Conservation (phyloP, 2,797 vertebrate species). For the Chloroceryle inda region DNA sequence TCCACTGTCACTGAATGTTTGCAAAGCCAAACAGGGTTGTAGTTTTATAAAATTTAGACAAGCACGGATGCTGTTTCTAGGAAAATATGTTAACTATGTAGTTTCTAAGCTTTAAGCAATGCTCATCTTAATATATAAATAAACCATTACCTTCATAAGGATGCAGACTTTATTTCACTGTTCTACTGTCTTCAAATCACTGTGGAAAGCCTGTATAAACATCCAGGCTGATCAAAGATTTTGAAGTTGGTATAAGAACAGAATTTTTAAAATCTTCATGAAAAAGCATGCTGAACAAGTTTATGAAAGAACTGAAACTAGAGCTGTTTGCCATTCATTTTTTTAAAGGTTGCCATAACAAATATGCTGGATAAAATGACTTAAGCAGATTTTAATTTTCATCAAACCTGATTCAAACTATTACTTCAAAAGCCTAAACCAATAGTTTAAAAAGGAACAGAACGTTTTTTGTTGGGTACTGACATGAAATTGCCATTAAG, state of each 20-base stretch:
- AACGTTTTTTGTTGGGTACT: neutral
- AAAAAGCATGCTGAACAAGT: constrained; percentile 4
- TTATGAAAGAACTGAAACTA: constrained; percentile 1
- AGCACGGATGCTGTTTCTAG: neutral
- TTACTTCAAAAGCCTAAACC: constrained; percentile 18
- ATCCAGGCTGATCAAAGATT: neutral
- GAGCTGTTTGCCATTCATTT: neutral
- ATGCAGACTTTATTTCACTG: neutral
- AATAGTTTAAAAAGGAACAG: neutral
- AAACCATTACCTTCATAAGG: neutral
- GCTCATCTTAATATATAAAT: neutral
- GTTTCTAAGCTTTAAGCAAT: neutral
- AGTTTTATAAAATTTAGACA: neutral
- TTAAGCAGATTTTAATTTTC: neutral
- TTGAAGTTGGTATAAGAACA: neutral
- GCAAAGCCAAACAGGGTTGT: neutral
- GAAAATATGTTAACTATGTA: neutral
- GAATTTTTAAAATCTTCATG: neutral
- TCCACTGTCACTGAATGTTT: neutral
- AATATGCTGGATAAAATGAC: neutral
- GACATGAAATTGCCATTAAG: neutral
- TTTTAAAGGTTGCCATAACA: constrained; percentile 5
- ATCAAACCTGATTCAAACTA: neutral
- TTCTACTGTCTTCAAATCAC: neutral
- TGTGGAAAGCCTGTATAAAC: neutral